Base-by-base conservation (phyloP, 2,113 vertebrate species). In the Actenoides hombroni region DNA sequence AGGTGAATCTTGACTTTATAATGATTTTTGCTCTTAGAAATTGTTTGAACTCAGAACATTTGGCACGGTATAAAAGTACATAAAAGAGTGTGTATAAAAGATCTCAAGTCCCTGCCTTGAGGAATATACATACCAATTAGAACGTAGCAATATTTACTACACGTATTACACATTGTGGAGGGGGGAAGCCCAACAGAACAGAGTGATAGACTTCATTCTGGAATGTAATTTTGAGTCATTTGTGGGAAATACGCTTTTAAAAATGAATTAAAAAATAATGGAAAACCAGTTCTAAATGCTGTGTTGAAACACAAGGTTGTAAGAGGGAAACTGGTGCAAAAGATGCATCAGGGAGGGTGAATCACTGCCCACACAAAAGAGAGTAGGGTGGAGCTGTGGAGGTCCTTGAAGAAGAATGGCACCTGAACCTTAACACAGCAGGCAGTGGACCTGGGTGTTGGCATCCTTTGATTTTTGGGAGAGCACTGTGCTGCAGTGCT, bases 21-120 rank as follows among this genome's bases (percentile, higher is more conserved):
- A 76, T 95, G 86, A 91, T 97, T 95, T 96, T 91, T 86, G 11
- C 44, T 84, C 59, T 76, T 95, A 63, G 83, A 93, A 92, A 91
- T 92, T 76, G 79, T 82, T 96, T 94, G 86, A 94, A 92, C 92
- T 91, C 9, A 6, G 37, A 92, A 67, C 49, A 76, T 91, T 92
- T 97, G 91, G 81, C 86, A 92, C 53, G 83, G 26, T 94, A 69
- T 95, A 42, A 93, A 90, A 93, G 88, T 85, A 60, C 63, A 64
- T 93, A 73, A 90, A 95, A 93, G 28, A 88, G 25, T 6, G 6
- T 2, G 0, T 76, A 40, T 48, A 87, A 91, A 93, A 91, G 67
- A 82, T 94, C 54, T 84, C 81, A 73, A 63, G 83, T 79, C 85
- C 37, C 77, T 79, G 86, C 80, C 95, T 92, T 92, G 49, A 95